Percentiles rank a stretch among this genome's conserved stretches.
phyloP scores from a whole-genome alignment of 2,888 invertebrate species.

The Trisateles emortualis region DNA sequence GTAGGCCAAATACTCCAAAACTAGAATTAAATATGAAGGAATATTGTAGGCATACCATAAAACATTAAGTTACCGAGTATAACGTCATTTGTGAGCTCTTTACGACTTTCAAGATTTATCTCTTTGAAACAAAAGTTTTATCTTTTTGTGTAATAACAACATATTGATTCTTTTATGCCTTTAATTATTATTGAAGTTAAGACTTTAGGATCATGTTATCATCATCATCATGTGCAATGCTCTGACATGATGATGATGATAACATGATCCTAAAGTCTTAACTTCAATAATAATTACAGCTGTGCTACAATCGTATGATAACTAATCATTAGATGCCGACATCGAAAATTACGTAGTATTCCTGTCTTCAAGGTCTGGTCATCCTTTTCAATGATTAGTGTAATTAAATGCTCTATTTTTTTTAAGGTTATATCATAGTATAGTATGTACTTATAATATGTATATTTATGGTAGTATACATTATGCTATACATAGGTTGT shows the following conservation, averaged over 20 bases:
- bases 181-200: not conserved
- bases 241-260: not conserved
- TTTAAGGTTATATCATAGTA: too few relatives aligned
- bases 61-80: constrained; percentile 7
- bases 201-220: not conserved
- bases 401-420: too few relatives aligned
- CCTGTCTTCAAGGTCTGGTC: too few relatives aligned
- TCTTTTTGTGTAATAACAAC: not conserved
- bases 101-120: constrained; percentile 2
- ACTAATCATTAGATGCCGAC: too few relatives aligned
- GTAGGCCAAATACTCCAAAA: not conserved
- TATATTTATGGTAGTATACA: too few relatives aligned
- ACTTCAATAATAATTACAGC: not conserved
- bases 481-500: too few relatives aligned
- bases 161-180: not conserved
- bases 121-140: constrained; percentile 2
- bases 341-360: too few relatives aligned
- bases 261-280: not conserved
- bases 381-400: too few relatives aligned
- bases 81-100: constrained; percentile 9
- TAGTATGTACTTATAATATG: too few relatives aligned
- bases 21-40: constrained; percentile 7
- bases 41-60: constrained; percentile 5
- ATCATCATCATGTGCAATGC: too few relatives aligned
- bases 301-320: too few relatives aligned